Evolutionary conservation across 2,888 invertebrate genomes (phyloP), one percentile per base, ranked within the genome.

Genomic region (Axea sp.): DNA sequence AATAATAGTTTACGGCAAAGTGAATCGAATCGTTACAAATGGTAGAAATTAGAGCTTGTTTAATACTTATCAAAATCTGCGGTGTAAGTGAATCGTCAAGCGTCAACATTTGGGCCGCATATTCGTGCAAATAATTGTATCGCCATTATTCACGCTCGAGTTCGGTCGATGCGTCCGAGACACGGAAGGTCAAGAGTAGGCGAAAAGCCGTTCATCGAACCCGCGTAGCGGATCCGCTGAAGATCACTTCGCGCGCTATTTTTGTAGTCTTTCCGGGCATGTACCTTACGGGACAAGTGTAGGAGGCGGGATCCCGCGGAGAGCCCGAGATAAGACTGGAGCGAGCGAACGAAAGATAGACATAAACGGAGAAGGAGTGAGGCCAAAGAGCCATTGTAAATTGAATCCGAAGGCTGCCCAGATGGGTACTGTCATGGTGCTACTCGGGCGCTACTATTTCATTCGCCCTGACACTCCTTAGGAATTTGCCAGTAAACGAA

Each of bases 331-430:
- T 71, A 68, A 74, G 73, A 67, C 51, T 67, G 33, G 57, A 59
- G 65, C 71, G 55, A 64, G 69, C 47, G 55, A 37, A 43, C 47
- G 9, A 26, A 12, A 4, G 51, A 65, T 39, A 31, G 30, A 8
- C 55, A 26, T 31, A 31, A 31, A 57, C 33, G 28, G 51, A 45
- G 57, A 57, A 26, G 45, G 49, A 59, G 71, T 43, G 75, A 62
- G 74, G 71, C 75, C 68, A 65, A 73, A 75, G 41, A 71, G 75
- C 77, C 79, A 80, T 81, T 83, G 82, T 83, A 81, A 83, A 83
- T 83, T 83, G 83, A 83, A 82, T 82, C 80, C 75, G 81, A 83
- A 81, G 80, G 80, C 79, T 79, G 80, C 72, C 78, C 81, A 78
- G 81, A 81, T 83, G 81, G 77, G 79, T 76, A 65, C 81, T 80